phyloP scores from a whole-genome alignment of 2,113 vertebrate genomes.

The Nipponia nippon region DNA sequence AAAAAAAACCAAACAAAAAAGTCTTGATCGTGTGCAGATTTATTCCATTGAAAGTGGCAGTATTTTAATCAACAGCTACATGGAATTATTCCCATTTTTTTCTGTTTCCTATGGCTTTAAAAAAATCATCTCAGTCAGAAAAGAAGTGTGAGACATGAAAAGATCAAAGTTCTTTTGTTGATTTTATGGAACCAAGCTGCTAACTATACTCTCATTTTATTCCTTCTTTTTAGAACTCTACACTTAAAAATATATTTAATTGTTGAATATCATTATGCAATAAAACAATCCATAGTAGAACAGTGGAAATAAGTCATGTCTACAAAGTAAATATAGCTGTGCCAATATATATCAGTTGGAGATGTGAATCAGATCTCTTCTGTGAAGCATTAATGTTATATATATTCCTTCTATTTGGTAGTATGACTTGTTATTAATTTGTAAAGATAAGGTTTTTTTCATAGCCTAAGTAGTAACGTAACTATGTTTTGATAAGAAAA shows the following conservation, averaged over 20 bases:
- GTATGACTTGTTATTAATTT: background rate
- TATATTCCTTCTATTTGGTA: background rate
- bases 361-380: background rate
- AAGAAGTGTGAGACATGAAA: background rate
- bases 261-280: background rate
- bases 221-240: background rate
- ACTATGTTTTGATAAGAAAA: background rate
- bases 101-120: background rate
- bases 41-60: background rate
- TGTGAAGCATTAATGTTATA: background rate
- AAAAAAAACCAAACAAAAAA: background rate
- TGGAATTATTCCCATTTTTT: background rate
- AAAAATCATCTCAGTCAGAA: background rate
- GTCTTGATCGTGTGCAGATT: background rate
- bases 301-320: background rate
- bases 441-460: background rate
- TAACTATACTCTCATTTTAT: background rate
- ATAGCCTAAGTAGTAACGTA: background rate
- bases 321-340: background rate
- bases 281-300: background rate
- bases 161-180: background rate
- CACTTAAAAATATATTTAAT: background rate
- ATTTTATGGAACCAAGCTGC: background rate
- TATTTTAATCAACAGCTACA: background rate
- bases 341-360: background rate